These are phyloP conservation scores for Cinclus cinclus DNA, from an alignment of 2,113 vertebrate species.

Conservation along the genomic window DNA sequence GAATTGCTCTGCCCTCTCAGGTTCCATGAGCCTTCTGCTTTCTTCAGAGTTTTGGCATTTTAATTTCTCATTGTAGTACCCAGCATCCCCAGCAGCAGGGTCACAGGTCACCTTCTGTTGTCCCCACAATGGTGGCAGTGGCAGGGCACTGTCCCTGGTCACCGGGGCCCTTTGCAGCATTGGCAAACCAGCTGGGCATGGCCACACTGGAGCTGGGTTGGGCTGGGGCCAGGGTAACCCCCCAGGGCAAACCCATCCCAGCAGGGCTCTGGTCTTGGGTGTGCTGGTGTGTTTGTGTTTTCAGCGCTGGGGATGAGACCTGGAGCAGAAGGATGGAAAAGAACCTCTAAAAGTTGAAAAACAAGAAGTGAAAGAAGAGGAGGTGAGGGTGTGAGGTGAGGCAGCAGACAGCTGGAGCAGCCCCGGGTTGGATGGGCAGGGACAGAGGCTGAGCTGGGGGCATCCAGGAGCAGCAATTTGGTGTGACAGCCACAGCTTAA, in stretches of 20 bases:
- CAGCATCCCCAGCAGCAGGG: not conserved
- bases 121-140: not conserved
- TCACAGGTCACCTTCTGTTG: not conserved
- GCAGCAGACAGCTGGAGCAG: not conserved
- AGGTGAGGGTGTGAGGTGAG: not conserved
- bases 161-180: not conserved
- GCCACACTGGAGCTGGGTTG: not conserved
- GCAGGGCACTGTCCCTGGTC: not conserved
- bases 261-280: accelerated
- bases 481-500: not conserved
- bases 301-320: not conserved
- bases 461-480: not conserved
- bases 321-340: not conserved
- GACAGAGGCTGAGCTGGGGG: not conserved
- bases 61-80: not conserved
- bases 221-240: not conserved
- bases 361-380: not conserved
- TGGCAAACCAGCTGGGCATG: accelerated
- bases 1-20: not conserved
- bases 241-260: not conserved
- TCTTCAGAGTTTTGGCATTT: not conserved
- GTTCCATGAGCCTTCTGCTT: not conserved
- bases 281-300: not conserved
- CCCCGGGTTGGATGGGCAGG: accelerated
- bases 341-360: not conserved